phyloP scores from a whole-genome alignment of 2,797 vertebrate species.

The Yasuhikotakia modesta region DNA sequence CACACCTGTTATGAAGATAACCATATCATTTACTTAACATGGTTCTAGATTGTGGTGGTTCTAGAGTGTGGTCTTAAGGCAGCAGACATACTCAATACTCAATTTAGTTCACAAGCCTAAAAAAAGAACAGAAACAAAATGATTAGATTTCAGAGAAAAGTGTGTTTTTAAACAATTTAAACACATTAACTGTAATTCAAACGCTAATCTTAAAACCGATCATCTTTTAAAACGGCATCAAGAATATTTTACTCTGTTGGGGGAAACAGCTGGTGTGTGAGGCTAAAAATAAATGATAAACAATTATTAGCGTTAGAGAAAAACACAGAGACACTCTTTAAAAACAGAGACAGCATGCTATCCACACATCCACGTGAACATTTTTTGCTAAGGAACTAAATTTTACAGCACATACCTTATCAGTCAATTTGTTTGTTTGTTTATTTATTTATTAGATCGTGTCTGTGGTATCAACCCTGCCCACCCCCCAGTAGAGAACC shows the following conservation, averaged over 20 bases:
- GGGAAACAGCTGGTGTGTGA: background rate
- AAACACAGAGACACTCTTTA: conserved; percentile 3
- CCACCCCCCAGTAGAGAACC: conserved; percentile 56
- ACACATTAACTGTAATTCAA: background rate
- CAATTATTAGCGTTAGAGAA: background rate
- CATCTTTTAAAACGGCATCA: background rate
- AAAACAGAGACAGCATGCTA: conserved; percentile 44
- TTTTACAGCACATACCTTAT: conserved; percentile 62
- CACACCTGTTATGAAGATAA: conserved; percentile 29
- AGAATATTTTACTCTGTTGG: background rate
- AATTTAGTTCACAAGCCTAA: background rate
- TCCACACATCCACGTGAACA: conserved; percentile 49
- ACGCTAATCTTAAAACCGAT: background rate
- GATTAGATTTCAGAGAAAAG: background rate
- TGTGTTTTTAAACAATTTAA: background rate
- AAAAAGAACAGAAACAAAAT: background rate
- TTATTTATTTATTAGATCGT: conserved; percentile 67
- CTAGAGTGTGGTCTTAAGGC: too few relatives aligned
- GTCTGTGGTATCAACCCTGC: conserved; percentile 38
- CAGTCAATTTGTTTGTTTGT: conserved; percentile 72
- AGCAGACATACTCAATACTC: too few relatives aligned
- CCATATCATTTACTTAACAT: background rate
- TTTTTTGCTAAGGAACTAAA: conserved; percentile 59
- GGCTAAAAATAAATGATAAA: background rate
- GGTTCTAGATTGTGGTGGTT: background rate